Evolutionary conservation across 2,888 invertebrate species (phyloP).

Genomic region (Aporophyla lueneburgensis): DNA sequence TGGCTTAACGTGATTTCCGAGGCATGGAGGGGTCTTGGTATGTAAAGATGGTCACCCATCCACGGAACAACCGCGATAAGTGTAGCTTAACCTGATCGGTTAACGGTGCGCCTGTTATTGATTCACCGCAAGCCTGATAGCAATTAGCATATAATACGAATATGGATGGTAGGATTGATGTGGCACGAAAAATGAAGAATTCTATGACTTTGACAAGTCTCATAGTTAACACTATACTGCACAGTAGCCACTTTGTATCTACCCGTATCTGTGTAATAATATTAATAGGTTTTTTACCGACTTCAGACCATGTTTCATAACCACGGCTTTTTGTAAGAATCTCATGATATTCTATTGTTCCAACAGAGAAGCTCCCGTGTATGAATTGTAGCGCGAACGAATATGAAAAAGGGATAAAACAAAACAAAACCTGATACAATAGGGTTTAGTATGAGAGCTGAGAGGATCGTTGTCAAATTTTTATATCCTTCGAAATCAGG

Average conservation of each 20-base stretch:
- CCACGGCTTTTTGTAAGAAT: constrained; percentile 30
- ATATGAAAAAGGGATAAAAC: constrained; percentile 76
- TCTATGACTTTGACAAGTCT: background rate
- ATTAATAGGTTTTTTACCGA: constrained; percentile 23
- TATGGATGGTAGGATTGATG: no score
- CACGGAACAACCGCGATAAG: no score
- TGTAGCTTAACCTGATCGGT: no score
- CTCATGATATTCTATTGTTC: constrained; percentile 56
- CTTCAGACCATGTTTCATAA: constrained; percentile 41
- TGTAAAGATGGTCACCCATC: no score
- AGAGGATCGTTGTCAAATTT: constrained; percentile 86
- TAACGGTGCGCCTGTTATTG: no score
- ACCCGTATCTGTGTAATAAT: constrained; percentile 5
- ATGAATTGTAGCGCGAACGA: constrained; percentile 81
- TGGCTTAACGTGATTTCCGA: no score
- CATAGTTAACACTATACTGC: background rate
- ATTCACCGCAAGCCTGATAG: no score
- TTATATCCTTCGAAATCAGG: constrained; percentile 77
- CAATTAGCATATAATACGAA: no score
- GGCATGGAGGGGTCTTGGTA: no score
- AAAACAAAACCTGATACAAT: constrained; percentile 84
- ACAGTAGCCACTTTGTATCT: background rate
- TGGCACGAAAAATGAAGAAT: background rate
- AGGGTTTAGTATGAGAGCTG: constrained; percentile 81
- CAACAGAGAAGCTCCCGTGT: constrained; percentile 74